A percentile compares a stretch with the other conserved stretches of the same genome.
Evolutionary conservation across 2,113 vertebrate genomes (phyloP).

Genomic region (Clupea harengus): DNA sequence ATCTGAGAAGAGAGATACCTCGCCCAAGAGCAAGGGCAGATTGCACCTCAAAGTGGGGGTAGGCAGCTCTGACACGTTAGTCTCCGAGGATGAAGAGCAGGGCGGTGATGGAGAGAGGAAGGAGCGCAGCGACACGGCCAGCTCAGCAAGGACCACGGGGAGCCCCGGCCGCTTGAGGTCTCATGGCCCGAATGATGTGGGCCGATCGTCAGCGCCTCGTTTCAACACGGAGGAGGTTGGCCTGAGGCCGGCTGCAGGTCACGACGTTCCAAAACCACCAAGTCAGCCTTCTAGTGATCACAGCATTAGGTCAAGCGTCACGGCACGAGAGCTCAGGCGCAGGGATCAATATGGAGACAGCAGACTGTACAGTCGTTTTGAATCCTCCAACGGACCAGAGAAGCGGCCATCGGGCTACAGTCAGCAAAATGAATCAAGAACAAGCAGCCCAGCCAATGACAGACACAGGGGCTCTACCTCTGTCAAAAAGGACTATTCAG

Average conservation of each 20-base stretch:
- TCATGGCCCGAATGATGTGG: constrained; percentile 50
- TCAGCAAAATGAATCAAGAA: not conserved
- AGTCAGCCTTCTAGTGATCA: constrained; percentile 29
- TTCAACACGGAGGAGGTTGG: constrained; percentile 82
- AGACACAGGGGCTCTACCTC: constrained; percentile 60
- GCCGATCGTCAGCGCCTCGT: constrained; percentile 77
- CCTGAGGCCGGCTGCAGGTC: constrained; percentile 40
- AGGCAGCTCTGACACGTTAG: constrained; percentile 81
- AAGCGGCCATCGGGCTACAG: constrained; percentile 52
- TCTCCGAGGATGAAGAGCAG: constrained; percentile 75
- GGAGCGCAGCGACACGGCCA: constrained; percentile 45
- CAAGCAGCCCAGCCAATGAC: constrained; percentile 59
- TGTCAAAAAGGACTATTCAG: constrained; percentile 35
- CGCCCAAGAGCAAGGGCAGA: constrained; percentile 68
- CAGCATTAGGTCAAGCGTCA: constrained; percentile 49
- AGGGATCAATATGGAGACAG: constrained; percentile 66
- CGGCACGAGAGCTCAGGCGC: constrained; percentile 50
- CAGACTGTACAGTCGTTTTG: constrained; percentile 74
- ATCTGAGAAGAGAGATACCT: constrained; percentile 80
- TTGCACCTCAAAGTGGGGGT: constrained; percentile 73
- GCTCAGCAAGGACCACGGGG: constrained; percentile 55
- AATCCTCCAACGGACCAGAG: constrained; percentile 80
- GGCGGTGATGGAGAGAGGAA: constrained; percentile 63
- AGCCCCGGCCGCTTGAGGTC: constrained; percentile 15
- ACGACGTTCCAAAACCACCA: constrained; percentile 2